Evolutionary conservation across 2,113 vertebrate genomes (phyloP).

Genomic region (Myrmecophaga tridactyla): DNA sequence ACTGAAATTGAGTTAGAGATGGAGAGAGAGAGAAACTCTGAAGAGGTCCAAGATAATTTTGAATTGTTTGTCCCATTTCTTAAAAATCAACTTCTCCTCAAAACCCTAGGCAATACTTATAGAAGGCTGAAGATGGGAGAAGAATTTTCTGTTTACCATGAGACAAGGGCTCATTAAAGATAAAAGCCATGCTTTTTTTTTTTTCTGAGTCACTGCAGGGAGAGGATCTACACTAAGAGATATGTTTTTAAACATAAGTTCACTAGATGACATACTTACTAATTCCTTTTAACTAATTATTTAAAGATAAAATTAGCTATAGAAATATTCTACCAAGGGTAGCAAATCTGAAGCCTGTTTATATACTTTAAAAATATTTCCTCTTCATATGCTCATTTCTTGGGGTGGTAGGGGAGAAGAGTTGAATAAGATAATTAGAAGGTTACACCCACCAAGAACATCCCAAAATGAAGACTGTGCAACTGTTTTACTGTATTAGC

Average conservation of each 20-base stretch:
- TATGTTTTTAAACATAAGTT: neutral
- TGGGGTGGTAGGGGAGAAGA: too few species aligned
- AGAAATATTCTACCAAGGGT: neutral
- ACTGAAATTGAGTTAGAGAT: neutral
- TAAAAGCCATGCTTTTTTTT: neutral
- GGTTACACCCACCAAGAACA: neutral
- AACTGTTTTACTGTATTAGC: neutral
- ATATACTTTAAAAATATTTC: neutral
- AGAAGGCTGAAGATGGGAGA: neutral
- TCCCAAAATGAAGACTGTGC: neutral
- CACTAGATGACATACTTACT: neutral
- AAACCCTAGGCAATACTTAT: neutral
- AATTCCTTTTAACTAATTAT: conserved; percentile 22
- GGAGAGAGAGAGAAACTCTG: neutral
- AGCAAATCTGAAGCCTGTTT: neutral
- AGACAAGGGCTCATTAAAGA: neutral
- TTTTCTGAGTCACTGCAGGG: neutral
- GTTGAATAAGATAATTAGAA: conserved; percentile 8
- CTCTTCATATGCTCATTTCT: neutral
- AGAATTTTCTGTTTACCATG: neutral
- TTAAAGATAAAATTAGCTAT: conserved; percentile 16
- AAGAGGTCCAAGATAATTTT: neutral
- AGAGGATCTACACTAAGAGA: neutral
- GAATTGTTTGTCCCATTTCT: neutral
- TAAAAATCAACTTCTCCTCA: neutral